A percentile compares a stretch with the other conserved stretches of the same genome.
Evolutionary conservation across 2,113 vertebrate species (phyloP).

Genomic region (Hassar affinis): DNA sequence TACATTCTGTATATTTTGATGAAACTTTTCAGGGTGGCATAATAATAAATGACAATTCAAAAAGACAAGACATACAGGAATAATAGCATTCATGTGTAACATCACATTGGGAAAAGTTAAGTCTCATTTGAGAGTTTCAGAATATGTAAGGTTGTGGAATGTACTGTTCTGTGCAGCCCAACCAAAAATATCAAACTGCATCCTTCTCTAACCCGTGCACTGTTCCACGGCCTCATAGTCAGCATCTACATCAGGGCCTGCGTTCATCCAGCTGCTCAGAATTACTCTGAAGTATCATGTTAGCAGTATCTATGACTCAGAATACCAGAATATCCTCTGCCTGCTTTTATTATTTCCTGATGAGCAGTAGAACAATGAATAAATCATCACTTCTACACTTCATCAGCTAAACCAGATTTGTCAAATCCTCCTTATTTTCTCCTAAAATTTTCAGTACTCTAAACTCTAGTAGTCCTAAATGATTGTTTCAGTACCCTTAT

Average conservation of each 20-base stretch:
- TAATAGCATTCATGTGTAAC: background rate
- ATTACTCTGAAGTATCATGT: background rate
- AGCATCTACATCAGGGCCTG: slow-evolving; percentile 8
- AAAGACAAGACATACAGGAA: background rate
- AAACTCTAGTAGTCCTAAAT: background rate
- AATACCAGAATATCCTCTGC: background rate
- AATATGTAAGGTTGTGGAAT: background rate
- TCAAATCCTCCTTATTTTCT: background rate
- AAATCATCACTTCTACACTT: background rate
- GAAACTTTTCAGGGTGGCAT: background rate
- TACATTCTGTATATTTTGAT: background rate
- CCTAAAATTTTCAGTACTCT: background rate
- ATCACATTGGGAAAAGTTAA: background rate
- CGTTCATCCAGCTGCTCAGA: background rate
- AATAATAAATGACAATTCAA: background rate
- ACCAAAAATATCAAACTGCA: background rate
- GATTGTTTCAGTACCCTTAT: background rate
- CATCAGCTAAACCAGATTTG: background rate
- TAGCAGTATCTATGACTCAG: background rate
- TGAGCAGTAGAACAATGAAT: background rate
- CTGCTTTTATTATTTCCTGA: background rate
- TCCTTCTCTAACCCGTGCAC: background rate
- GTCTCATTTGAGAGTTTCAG: background rate
- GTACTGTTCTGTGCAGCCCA: background rate
- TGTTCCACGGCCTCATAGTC: background rate